A percentile compares a stretch with the other conserved stretches of the same genome.
Conservation (phyloP, 2,888 invertebrate species). For the Leptarthrus brevirostris region DNA sequence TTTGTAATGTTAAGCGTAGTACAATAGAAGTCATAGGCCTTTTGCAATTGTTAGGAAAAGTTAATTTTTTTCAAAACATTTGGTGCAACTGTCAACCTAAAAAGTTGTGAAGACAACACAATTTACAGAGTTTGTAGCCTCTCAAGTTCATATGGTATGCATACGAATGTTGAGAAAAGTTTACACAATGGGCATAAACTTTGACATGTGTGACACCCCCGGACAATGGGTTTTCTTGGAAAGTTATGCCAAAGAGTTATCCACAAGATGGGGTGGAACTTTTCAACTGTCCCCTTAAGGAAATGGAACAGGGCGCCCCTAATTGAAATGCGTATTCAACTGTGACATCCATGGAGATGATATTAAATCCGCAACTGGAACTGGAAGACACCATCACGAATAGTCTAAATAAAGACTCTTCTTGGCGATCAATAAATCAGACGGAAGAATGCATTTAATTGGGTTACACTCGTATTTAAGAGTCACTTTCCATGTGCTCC, state of each 20-base stretch:
- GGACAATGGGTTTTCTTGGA: constrained; percentile 28
- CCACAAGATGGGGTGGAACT: not conserved
- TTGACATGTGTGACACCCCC: constrained; percentile 44
- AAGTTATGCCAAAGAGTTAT: constrained; percentile 30
- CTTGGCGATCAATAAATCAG: constrained; percentile 39
- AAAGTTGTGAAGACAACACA: not conserved
- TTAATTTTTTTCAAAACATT: too few relatives aligned
- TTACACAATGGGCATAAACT: constrained; percentile 43
- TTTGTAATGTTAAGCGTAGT: too few relatives aligned
- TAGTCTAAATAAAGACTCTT: constrained; percentile 26
- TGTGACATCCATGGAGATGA: constrained; percentile 20
- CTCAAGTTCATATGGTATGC: constrained; percentile 24
- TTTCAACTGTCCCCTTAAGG: constrained; percentile 33
- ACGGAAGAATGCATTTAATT: constrained; percentile 45
- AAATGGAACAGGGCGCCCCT: constrained; percentile 32
- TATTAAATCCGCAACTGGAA: constrained; percentile 25
- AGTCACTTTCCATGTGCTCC: constrained; percentile 5
- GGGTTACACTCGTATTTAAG: constrained; percentile 26
- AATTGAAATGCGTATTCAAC: constrained; percentile 38
- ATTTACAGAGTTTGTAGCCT: not conserved
- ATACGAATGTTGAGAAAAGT: constrained; percentile 21
- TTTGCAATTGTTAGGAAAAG: too few relatives aligned
- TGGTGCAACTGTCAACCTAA: not conserved
- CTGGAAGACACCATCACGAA: not conserved
- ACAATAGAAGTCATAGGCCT: too few relatives aligned